These are phyloP conservation scores for Deladenus siricidicola DNA, from an alignment of 2,888 invertebrate species.

Conservation along the genomic window DNA sequence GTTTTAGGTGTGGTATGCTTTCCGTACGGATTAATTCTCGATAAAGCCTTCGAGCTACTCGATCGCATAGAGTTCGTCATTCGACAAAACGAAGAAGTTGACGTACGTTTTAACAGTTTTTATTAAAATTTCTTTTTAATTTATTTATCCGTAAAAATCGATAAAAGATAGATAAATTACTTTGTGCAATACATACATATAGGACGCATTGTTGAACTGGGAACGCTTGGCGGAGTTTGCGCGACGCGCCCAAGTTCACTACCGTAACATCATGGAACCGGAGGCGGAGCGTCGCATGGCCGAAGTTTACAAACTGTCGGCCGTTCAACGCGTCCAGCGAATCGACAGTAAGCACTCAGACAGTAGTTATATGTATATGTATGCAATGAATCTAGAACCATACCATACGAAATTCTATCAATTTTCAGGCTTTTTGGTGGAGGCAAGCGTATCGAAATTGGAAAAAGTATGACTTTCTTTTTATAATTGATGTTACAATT, in stretches of 20 bases:
- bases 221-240: conserved; percentile 40
- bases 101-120: conserved; percentile 9
- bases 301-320: conserved; percentile 45
- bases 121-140: too few relatives aligned
- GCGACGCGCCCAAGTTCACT: conserved; percentile 42
- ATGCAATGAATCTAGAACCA: too few relatives aligned
- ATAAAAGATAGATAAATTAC: background rate
- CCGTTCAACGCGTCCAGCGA: conserved; percentile 45
- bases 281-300: conserved; percentile 46
- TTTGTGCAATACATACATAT: background rate
- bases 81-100: conserved; percentile 21
- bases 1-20: conserved; percentile 47
- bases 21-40: conserved; percentile 47
- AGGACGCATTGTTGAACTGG: conserved; percentile 29
- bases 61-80: conserved; percentile 36
- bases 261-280: conserved; percentile 35
- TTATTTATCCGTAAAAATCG: background rate
- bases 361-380: background rate
- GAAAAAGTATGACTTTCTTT: conserved; percentile 40
- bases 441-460: conserved; percentile 40
- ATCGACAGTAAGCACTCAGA: conserved; percentile 30
- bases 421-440: conserved; percentile 37
- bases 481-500: too few relatives aligned
- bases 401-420: background rate
- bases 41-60: conserved; percentile 39